Evolutionary conservation across 2,888 invertebrate species (phyloP).

Genomic region (Malthinus flaveolus): DNA sequence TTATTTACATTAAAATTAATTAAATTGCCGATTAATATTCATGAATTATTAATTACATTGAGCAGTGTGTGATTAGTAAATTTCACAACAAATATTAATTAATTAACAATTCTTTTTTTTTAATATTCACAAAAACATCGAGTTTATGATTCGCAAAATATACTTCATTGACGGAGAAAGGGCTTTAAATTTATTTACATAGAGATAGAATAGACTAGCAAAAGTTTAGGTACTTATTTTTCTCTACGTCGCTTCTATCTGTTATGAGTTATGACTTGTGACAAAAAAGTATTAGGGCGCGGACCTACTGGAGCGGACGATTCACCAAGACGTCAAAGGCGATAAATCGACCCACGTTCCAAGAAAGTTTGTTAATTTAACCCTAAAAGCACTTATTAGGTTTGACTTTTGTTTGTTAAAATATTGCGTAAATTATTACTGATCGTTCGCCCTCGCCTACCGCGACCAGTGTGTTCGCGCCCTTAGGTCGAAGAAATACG

Average conservation of each 20-base stretch:
- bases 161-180: slow-evolving; percentile 23
- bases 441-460: too few species aligned
- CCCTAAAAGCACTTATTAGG: too few species aligned
- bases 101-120: slow-evolving; percentile 14
- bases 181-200: slow-evolving; percentile 25
- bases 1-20: background rate
- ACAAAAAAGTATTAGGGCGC: too few species aligned
- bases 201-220: slow-evolving; percentile 8
- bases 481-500: too few species aligned
- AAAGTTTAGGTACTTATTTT: slow-evolving; percentile 14
- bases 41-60: slow-evolving; percentile 8
- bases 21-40: background rate
- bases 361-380: too few species aligned
- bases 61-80: slow-evolving; percentile 13
- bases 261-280: background rate
- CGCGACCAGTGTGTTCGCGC: too few species aligned
- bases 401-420: too few species aligned
- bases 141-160: slow-evolving; percentile 17
- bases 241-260: slow-evolving; percentile 30
- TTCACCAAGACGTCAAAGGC: too few species aligned
- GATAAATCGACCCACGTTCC: too few species aligned
- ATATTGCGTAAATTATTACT: too few species aligned
- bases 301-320: too few species aligned
- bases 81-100: slow-evolving; percentile 11
- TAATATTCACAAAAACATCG: slow-evolving; percentile 13